Evolutionary conservation across 2,888 invertebrate species (phyloP).

Genomic region (Drosophila mettleri): DNA sequence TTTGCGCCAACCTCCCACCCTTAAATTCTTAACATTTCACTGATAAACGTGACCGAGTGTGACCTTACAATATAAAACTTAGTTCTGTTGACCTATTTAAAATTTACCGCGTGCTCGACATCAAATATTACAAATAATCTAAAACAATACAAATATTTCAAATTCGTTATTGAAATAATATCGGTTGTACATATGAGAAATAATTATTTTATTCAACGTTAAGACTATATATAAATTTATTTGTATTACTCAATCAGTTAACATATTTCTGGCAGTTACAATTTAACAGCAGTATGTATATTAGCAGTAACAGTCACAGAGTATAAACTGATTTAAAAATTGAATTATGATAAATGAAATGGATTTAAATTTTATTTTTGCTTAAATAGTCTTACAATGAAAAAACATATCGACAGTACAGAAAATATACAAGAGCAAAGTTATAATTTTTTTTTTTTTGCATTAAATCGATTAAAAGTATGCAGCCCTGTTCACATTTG

Average conservation of each 20-base stretch:
- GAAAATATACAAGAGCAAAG: neutral
- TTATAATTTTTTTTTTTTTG: too few relatives aligned
- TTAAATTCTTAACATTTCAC: neutral
- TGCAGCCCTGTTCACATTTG: conserved; percentile 34
- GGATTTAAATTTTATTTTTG: too few relatives aligned
- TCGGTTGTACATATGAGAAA: neutral
- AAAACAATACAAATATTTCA: too few relatives aligned
- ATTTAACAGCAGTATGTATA: neutral
- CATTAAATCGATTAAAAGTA: conserved; percentile 35
- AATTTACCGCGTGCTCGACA: neutral
- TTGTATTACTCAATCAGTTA: neutral
- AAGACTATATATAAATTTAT: neutral
- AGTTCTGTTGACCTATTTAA: neutral
- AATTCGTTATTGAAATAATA: too few relatives aligned
- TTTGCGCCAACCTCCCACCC: conserved; percentile 1
- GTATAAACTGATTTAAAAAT: too few relatives aligned
- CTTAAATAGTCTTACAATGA: too few relatives aligned
- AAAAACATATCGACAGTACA: neutral
- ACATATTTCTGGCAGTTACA: neutral
- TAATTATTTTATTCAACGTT: neutral
- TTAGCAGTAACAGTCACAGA: too few relatives aligned
- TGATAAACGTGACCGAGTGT: neutral
- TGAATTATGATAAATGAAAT: too few relatives aligned
- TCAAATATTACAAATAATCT: neutral
- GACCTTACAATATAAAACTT: neutral